A percentile compares a stretch with the other conserved stretches of the same genome.
Conservation (phyloP, 2,888 invertebrate genomes). For the Eilema caniola region DNA sequence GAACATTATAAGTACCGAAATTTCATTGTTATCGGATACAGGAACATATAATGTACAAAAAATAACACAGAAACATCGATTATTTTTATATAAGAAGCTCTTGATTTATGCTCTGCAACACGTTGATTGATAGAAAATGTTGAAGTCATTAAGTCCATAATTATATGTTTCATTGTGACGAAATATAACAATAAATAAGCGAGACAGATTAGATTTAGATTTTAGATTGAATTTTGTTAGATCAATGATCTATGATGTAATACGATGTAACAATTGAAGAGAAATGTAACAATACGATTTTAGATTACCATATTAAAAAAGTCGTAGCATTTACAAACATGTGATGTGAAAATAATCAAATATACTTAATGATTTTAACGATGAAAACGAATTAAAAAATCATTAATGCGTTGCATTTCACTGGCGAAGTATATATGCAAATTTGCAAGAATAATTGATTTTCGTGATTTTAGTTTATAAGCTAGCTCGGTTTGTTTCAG, state of each 20-base stretch:
- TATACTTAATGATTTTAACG: constrained; percentile 22
- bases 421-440: constrained; percentile 27
- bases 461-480: constrained; percentile 50
- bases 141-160: not conserved
- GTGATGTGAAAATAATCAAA: constrained; percentile 19
- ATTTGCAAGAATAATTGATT: constrained; percentile 54
- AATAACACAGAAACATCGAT: not conserved
- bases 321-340: constrained; percentile 12
- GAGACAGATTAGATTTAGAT: not conserved
- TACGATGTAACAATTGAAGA: too few relatives aligned
- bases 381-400: constrained; percentile 41
- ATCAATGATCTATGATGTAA: too few relatives aligned
- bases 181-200: not conserved
- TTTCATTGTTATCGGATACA: too few relatives aligned
- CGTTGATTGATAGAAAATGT: not conserved
- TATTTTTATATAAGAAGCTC: not conserved
- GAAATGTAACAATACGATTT: constrained; percentile 2
- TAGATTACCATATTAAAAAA: not conserved
- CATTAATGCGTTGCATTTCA: constrained; percentile 47
- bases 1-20: too few relatives aligned
- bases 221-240: not conserved
- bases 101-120: not conserved
- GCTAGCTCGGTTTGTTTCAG: constrained; percentile 55
- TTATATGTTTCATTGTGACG: constrained; percentile 4
- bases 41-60: too few relatives aligned